phyloP scores from a whole-genome alignment of 2,888 invertebrate species.

The Hemistola chrysoprasaria region DNA sequence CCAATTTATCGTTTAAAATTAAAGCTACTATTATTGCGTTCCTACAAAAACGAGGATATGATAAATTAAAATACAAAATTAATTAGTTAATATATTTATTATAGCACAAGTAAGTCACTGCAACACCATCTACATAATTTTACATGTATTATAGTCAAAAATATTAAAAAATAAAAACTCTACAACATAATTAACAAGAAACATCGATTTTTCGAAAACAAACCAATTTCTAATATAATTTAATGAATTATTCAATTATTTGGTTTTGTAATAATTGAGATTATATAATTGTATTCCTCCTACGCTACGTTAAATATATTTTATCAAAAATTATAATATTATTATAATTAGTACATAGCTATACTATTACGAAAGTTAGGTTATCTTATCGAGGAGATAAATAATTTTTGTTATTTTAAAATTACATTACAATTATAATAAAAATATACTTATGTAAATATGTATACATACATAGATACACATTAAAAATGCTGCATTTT shows the following conservation, averaged over 20 bases:
- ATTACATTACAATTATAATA: no score
- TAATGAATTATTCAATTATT: conserved; percentile 32
- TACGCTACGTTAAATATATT: conserved; percentile 25
- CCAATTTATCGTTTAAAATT: no score
- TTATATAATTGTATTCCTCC: conserved; percentile 23
- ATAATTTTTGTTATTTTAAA: background rate
- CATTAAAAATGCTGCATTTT: conserved; percentile 3
- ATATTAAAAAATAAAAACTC: conserved; percentile 29
- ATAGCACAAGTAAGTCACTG: conserved; percentile 24
- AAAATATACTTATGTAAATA: background rate
- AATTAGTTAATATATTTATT: conserved; percentile 31
- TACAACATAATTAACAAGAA: conserved; percentile 29
- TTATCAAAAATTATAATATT: conserved; percentile 39
- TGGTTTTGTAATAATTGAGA: conserved; percentile 31
- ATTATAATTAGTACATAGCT: conserved; percentile 21
- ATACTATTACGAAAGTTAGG: conserved; percentile 27
- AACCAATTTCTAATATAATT: conserved; percentile 35
- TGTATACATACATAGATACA: background rate
- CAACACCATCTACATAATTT: conserved; percentile 25
- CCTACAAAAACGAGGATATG: no score
- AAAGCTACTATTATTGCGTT: no score
- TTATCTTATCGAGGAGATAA: conserved; percentile 1
- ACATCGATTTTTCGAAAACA: conserved; percentile 24
- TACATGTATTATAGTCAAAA: conserved; percentile 21
- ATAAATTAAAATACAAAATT: conserved; percentile 18